Conservation (phyloP, 1,140 invertebrate species). For the Macrosteles quadrilineatus region DNA sequence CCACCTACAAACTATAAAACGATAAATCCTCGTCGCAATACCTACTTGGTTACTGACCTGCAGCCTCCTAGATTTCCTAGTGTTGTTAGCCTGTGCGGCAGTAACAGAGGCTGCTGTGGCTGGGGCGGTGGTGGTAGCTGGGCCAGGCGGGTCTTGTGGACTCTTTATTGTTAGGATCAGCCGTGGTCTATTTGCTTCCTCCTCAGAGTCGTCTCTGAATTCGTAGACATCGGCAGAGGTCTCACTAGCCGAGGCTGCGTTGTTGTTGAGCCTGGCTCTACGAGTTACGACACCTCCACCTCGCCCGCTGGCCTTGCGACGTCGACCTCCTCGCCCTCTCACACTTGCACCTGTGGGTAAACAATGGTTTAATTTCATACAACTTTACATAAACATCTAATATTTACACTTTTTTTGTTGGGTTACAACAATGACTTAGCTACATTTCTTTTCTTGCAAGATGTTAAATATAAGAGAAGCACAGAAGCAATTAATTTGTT, state of each 20-base stretch:
- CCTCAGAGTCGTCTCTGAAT: conserved; percentile 80
- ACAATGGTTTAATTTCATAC: conserved; percentile 12
- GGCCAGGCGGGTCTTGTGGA: conserved; percentile 49
- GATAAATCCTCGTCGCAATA: conserved; percentile 13
- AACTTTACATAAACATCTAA: not conserved
- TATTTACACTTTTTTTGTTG: not conserved
- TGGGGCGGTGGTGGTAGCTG: conserved; percentile 48
- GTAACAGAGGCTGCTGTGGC: conserved; percentile 13
- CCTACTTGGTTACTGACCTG: conserved; percentile 44
- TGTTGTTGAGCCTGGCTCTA: conserved; percentile 46
- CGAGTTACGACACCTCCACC: conserved; percentile 53
- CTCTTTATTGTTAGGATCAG: conserved; percentile 80
- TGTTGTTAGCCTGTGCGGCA: conserved; percentile 50
- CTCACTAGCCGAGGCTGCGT: conserved; percentile 37
- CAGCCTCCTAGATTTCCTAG: conserved; percentile 75
- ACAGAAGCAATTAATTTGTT: no score
- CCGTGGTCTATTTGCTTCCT: conserved; percentile 65
- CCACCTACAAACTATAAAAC: no score
- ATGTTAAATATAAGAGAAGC: no score
- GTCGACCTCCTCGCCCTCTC: conserved; percentile 41
- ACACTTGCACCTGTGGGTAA: no score
- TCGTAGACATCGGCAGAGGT: conserved; percentile 73
- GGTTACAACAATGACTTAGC: no score
- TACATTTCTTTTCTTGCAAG: no score
- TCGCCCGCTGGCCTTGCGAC: conserved; percentile 47